Evolutionary conservation across 2,888 invertebrate species (phyloP), one percentile per base, ranked within the genome.

Genomic region (Sarcophaga rosellei): DNA sequence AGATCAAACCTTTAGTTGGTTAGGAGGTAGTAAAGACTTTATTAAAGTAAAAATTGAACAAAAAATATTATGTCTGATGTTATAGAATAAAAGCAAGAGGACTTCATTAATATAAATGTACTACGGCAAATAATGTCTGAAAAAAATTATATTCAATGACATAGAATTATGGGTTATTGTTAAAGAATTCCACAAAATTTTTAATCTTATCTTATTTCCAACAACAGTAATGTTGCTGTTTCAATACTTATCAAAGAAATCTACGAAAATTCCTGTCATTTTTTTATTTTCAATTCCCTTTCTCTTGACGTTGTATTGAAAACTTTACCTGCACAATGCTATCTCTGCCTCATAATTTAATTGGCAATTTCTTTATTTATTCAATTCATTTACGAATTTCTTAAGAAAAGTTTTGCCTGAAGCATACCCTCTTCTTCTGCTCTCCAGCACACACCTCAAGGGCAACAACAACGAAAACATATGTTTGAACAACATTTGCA

Each of bases 401-500:
- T 77, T 74, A 6, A 65, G 12, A 83, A 82, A 82, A 80, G 47
- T 81, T 83, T 81, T 15, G 44, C 15, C 61, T 63, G 62, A 65
- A 53, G 53, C 11, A 61, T n/a, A 45, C 1, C 4, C 10, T 35
- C 35, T 6, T 25, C 25, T 25, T 35, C 35, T 35, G 35, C 35
- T 35, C 35, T 35, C 35, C 35, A 35, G 35, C 35, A 35, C 35
- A 35, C 35, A 35, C 35, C 35, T 35, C 10, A 8, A 35, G 8
- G 8, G 35, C 35, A 35, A 35, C 20, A 25, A 35, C 11, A 65
- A 63, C 68, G 62, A 63, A 77, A 86, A 86, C 86, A 86, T 81
- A 86, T 86, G 86, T 81, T 81, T 74, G 78, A 81, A 86, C 86
- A 86, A 84, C 81, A 86, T 75, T 86, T 84, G 81, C 86, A 86